A percentile compares a stretch with the other conserved stretches of the same genome.
phyloP scores from a whole-genome alignment of 2,797 vertebrate genomes.

The Lepus oiostolus region DNA sequence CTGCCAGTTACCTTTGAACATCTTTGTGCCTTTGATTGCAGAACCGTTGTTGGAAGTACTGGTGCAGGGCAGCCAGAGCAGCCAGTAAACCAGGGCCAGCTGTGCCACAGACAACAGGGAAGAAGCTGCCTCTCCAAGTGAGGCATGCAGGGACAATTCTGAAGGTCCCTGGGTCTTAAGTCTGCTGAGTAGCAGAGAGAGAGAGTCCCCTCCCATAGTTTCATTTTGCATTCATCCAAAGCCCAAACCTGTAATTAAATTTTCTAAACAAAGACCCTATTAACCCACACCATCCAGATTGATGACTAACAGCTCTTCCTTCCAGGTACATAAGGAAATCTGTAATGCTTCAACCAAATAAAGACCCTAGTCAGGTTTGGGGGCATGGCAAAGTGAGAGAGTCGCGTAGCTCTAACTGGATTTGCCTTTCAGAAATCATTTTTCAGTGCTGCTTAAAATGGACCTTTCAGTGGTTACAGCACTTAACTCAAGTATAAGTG shows the following conservation, averaged over 20 bases:
- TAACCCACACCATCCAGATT: conserved; percentile 45
- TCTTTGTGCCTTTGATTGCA: conserved; percentile 27
- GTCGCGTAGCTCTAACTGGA: background rate
- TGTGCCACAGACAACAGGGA: background rate
- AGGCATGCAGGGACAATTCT: background rate
- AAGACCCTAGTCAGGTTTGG: conserved; percentile 58
- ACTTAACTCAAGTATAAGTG: background rate
- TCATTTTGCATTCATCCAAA: conserved; percentile 56
- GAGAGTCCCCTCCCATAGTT: conserved; percentile 53
- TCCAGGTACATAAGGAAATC: conserved; percentile 57
- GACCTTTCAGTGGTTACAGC: background rate
- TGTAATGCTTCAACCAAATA: conserved; percentile 63
- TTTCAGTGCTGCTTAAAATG: conserved; percentile 54
- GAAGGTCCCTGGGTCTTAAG: background rate
- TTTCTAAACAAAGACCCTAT: conserved; percentile 73
- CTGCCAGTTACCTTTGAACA: background rate
- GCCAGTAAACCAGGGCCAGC: background rate
- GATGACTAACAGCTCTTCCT: conserved; percentile 69
- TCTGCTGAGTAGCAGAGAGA: conserved; percentile 45
- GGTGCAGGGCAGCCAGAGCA: background rate
- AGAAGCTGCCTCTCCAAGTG: background rate
- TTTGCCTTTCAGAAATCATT: conserved; percentile 49
- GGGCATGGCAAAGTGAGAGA: background rate
- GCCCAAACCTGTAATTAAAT: conserved; percentile 68
- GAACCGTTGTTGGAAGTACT: conserved; percentile 35